phyloP scores from a whole-genome alignment of 2,888 invertebrate genomes.

The Cotesia congregata region DNA sequence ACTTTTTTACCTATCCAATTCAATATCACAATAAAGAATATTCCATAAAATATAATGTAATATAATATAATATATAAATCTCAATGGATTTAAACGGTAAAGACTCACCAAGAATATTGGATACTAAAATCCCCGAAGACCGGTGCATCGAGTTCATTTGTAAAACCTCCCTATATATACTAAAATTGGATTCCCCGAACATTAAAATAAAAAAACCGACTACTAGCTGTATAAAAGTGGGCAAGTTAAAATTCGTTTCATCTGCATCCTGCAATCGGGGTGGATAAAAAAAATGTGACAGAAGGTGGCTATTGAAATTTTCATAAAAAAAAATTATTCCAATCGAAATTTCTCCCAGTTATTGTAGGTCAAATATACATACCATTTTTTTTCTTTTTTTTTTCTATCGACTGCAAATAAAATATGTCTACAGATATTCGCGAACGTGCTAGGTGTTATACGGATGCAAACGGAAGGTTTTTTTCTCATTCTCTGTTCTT shows the following conservation, averaged over 20 bases:
- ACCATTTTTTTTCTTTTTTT: background rate
- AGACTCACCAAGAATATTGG: background rate
- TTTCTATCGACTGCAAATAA: background rate
- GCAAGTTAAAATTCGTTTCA: background rate
- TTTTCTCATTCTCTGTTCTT: background rate
- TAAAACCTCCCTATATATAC: background rate
- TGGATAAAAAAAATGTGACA: background rate
- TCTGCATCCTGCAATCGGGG: background rate
- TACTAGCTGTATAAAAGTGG: background rate
- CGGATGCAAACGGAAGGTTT: background rate
- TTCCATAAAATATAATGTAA: background rate
- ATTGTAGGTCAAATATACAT: background rate
- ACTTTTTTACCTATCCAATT: too few relatives aligned
- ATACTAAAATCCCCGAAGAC: background rate
- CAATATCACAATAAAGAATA: too few relatives aligned
- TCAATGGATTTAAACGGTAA: background rate
- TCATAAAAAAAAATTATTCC: background rate
- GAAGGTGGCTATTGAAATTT: background rate
- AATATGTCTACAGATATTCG: background rate
- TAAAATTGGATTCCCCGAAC: background rate
- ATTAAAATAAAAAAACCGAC: background rate
- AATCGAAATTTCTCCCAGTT: background rate
- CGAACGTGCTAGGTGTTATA: background rate
- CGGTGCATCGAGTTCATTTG: background rate
- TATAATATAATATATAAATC: background rate